Conservation (phyloP, 2,797 vertebrate genomes). For the Argentina silus region DNA sequence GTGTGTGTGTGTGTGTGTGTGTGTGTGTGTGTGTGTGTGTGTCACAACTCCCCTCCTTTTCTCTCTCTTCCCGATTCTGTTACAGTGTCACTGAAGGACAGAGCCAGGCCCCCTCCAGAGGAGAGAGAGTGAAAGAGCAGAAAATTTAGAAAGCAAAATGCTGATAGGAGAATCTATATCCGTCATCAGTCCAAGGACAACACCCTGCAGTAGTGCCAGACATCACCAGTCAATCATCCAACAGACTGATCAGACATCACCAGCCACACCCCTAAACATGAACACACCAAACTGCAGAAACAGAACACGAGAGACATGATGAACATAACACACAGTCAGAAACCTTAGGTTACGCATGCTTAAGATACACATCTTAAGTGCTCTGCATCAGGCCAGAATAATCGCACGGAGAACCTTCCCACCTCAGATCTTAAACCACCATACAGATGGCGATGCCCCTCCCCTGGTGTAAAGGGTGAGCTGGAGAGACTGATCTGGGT, state of each 20-base stretch:
- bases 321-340: no score
- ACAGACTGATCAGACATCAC: not conserved
- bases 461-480: slow-evolving; percentile 53
- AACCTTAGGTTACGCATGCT: no score
- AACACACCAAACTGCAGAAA: not conserved
- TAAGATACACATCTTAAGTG: not conserved
- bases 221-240: not conserved
- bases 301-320: not conserved
- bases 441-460: slow-evolving; percentile 47
- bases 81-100: slow-evolving; percentile 16
- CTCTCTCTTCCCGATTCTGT: not conserved
- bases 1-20: slow-evolving; percentile 2
- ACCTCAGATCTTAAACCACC: slow-evolving; percentile 35
- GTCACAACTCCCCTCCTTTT: not conserved
- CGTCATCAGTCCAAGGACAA: not conserved
- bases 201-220: not conserved
- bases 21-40: slow-evolving; percentile 12
- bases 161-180: not conserved
- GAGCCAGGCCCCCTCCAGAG: slow-evolving; percentile 40
- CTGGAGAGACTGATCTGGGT: slow-evolving; percentile 47
- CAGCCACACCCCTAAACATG: not conserved
- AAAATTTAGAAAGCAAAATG: not conserved
- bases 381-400: not conserved
- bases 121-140: slow-evolving; percentile 27
- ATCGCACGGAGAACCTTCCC: slow-evolving; percentile 16